phyloP scores from a whole-genome alignment of 2,888 invertebrate genomes.

The Podabrus alpinus region DNA sequence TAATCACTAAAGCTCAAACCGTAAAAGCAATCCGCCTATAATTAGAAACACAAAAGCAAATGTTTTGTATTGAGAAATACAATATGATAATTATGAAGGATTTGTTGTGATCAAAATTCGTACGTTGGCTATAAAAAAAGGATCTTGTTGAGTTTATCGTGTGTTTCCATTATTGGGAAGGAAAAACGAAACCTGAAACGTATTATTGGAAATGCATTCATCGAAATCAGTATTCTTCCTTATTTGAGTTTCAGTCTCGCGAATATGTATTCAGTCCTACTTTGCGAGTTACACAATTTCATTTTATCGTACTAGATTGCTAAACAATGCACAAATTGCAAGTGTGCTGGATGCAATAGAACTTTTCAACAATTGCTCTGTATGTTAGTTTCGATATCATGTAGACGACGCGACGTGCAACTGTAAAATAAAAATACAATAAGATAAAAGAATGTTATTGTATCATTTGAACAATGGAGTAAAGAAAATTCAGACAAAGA shows the following conservation, averaged over 20 bases:
- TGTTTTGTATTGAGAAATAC: not conserved
- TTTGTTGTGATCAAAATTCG: not conserved
- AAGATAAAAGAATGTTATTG: not conserved
- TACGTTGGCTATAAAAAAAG: not conserved
- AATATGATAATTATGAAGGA: not conserved
- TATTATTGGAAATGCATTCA: not conserved
- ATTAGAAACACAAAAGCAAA: not conserved
- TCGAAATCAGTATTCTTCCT: not conserved
- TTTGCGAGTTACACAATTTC: not conserved
- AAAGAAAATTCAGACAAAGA: not conserved
- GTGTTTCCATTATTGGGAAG: not conserved
- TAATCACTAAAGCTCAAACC: not conserved
- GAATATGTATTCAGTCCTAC: not conserved
- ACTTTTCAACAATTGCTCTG: not conserved
- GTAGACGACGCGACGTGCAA: not conserved
- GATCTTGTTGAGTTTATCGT: not conserved
- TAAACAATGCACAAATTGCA: not conserved
- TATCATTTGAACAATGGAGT: not conserved
- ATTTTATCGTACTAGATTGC: not conserved
- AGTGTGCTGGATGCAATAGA: not conserved
- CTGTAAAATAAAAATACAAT: not conserved
- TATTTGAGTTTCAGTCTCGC: not conserved
- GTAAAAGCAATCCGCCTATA: not conserved
- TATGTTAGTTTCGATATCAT: not conserved
- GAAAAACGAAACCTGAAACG: not conserved